A percentile compares a stretch with the other conserved stretches of the same genome.
Conservation (phyloP, 2,797 vertebrate genomes). For the Smutsia gigantea region DNA sequence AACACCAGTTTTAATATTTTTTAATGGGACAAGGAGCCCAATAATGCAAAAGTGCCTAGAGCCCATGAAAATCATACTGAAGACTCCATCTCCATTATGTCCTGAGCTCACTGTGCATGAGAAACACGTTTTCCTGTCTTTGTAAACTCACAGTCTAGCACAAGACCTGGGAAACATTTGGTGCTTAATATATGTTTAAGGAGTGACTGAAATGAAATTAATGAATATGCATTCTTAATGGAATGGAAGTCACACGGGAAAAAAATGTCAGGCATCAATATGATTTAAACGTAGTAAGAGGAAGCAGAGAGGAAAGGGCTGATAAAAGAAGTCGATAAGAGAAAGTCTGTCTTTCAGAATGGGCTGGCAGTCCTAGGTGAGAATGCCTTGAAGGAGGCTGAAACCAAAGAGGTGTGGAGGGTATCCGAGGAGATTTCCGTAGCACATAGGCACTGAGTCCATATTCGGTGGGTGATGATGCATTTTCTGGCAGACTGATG, state of each 20-base stretch:
- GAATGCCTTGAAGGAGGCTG: background rate
- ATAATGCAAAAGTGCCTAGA: background rate
- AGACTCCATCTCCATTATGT: background rate
- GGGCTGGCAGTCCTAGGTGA: background rate
- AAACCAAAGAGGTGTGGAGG: background rate
- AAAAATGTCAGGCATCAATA: background rate
- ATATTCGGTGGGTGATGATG: constrained; percentile 9
- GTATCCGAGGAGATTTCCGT: background rate
- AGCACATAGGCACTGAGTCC: background rate
- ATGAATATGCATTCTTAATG: background rate
- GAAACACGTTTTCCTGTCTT: background rate
- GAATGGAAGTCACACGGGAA: background rate
- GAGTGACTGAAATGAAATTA: constrained; percentile 5
- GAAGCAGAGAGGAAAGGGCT: background rate
- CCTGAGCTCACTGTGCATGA: background rate
- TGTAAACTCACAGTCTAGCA: background rate
- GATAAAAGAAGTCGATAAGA: background rate
- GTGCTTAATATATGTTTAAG: background rate
- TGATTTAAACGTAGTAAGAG: background rate
- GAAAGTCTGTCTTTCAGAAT: background rate
- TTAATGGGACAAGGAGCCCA: background rate
- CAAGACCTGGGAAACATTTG: background rate
- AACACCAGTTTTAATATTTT: background rate
- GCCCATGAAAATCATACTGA: background rate
- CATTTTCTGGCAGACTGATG: constrained; percentile 47